Conservation (phyloP, 2,797 vertebrate species). For the Pseudochirops corinnae region DNA sequence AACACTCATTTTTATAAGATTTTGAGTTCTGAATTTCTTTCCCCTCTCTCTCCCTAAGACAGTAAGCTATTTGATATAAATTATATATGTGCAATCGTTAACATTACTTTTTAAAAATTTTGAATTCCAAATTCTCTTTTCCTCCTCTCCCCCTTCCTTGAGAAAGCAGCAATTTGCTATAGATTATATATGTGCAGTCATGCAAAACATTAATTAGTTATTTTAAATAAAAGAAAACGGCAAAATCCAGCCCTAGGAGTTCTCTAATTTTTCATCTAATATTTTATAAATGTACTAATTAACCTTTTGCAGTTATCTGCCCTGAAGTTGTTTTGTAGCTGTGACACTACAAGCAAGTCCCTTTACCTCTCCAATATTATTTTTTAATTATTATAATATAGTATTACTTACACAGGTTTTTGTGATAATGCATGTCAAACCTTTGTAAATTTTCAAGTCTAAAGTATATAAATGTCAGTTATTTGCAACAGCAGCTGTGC, state of each 20-base stretch:
- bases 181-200: background rate
- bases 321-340: background rate
- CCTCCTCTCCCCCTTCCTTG: background rate
- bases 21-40: background rate
- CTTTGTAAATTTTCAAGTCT: background rate
- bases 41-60: background rate
- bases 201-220: background rate
- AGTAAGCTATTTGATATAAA: background rate
- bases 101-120: background rate
- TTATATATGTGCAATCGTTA: background rate
- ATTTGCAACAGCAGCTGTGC: background rate
- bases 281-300: slow-evolving; percentile 68
- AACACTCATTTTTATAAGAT: background rate
- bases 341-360: background rate
- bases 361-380: background rate
- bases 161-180: background rate
- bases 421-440: background rate
- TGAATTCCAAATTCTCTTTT: background rate
- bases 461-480: background rate
- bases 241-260: background rate
- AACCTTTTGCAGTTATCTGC: slow-evolving; percentile 40
- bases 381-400: background rate
- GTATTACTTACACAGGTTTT: background rate
- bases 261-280: slow-evolving; percentile 22
- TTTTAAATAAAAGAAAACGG: background rate